Evolutionary conservation across 2,888 invertebrate species (phyloP), one percentile per base, ranked within the genome.

Genomic region (Acrobeloides nanus): DNA sequence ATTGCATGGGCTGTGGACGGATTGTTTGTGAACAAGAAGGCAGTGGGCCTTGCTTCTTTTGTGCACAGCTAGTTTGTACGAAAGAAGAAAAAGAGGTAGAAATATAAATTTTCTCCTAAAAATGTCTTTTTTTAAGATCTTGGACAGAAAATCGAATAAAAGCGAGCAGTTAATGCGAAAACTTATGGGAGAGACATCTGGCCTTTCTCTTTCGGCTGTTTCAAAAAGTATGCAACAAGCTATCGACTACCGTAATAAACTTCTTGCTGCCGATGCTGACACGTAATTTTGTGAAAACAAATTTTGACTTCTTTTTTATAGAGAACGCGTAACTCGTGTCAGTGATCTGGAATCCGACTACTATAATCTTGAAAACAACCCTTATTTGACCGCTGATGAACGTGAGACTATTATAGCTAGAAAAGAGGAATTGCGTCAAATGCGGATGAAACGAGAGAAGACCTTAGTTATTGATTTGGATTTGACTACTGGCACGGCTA

Each of bases 1-100:
- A 99, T 76, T 97, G 97, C 70, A 74, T 86, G 10, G 82, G 82
- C 52, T 97, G 97, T 76, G 97, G 97, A 0, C 81, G 92, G 47
- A 85, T 99, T 53, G 86, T 95, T 4, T 97, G 95, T 75, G 82
- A 82, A 46, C 66, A 64, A 76, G 97, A 97, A 78, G 93, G 95
- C 1, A 85, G 90, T 7, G 97, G 97, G 0, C 89, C 92, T 0
- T 97, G 97, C 73, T 81, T 92, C 35, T 89, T 84, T 73, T 97
- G 97, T 78, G 86, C 84, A 0, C 82, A 82, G 65, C 77, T 88
- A 74, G 93, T 95, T 75, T 70, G 73, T 53, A 62, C 67, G 5
- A 39, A 53, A 15, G 68, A 68, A 32, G 66, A 71, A 41, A 51
- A 59, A 40, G 61, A 64, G 48, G 57, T 64, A 12, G 10, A 3